Evolutionary conservation across 2,113 vertebrate species (phyloP).

Genomic region (Rhabdomys dilectus): DNA sequence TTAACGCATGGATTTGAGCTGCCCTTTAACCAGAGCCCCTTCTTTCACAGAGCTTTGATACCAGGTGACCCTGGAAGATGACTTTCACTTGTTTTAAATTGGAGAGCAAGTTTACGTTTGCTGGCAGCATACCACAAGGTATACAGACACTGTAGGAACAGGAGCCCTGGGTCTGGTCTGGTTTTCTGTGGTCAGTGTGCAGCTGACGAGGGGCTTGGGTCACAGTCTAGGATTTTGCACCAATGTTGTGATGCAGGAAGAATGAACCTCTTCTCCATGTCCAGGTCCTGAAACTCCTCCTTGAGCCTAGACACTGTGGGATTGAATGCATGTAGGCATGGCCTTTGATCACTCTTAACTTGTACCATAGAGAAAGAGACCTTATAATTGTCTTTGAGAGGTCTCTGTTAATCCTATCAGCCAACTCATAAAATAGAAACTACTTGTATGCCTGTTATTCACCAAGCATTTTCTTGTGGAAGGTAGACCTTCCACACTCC

Average conservation of each 20-base stretch:
- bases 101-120: constrained; percentile 20
- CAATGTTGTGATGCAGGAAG: background rate
- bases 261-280: background rate
- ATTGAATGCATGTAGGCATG: background rate
- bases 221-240: background rate
- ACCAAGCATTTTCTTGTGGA: background rate
- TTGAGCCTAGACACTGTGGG: fast-evolving
- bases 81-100: constrained; percentile 64
- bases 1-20: constrained; percentile 74
- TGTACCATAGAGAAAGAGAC: background rate
- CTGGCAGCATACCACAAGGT: fast-evolving
- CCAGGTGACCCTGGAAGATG: constrained; percentile 66
- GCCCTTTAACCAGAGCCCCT: constrained; percentile 21
- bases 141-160: background rate
- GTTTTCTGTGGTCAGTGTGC: background rate
- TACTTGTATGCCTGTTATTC: background rate
- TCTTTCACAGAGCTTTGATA: constrained; percentile 14
- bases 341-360: background rate
- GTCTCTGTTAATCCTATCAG: too few relatives aligned
- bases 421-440: background rate
- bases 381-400: background rate
- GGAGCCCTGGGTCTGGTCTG: background rate
- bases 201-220: fast-evolving
- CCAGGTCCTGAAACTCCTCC: background rate
- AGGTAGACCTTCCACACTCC: background rate